Percentiles rank a stretch among this genome's conserved stretches.
Evolutionary conservation across 2,113 vertebrate species (phyloP).

Genomic region (Okapia johnstoni): DNA sequence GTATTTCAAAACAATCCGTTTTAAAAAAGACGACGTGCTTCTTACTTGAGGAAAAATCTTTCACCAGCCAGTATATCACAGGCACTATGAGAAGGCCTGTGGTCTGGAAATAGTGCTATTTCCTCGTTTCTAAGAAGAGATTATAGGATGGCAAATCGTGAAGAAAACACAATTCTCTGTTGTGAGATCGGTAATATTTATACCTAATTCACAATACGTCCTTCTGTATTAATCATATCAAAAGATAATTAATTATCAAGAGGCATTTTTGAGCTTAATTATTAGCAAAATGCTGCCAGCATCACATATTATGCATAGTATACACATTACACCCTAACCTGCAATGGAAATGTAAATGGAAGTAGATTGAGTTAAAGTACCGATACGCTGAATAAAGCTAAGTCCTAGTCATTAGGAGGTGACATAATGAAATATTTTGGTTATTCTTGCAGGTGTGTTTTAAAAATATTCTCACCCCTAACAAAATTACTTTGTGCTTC

Average conservation of each 20-base stretch:
- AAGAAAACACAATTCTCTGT: neutral
- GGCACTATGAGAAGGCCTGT: neutral
- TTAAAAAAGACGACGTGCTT: neutral
- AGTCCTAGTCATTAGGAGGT: conserved; percentile 8
- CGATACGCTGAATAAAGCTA: neutral
- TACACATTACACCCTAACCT: neutral
- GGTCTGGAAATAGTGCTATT: neutral
- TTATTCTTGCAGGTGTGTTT: neutral
- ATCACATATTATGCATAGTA: neutral
- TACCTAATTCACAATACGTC: neutral
- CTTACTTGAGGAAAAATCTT: neutral
- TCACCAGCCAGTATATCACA: neutral
- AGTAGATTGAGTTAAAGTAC: neutral
- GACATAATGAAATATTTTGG: neutral
- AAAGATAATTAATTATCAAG: neutral
- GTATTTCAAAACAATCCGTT: neutral
- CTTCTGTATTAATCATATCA: neutral
- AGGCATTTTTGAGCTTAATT: neutral
- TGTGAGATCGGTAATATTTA: neutral
- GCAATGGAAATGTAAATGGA: neutral
- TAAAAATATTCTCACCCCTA: neutral
- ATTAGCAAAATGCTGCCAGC: neutral
- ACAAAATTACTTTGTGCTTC: neutral
- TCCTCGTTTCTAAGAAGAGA: neutral
- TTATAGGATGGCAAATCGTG: neutral